phyloP scores from a whole-genome alignment of 2,797 vertebrate species.

The Anguilla pacifica region DNA sequence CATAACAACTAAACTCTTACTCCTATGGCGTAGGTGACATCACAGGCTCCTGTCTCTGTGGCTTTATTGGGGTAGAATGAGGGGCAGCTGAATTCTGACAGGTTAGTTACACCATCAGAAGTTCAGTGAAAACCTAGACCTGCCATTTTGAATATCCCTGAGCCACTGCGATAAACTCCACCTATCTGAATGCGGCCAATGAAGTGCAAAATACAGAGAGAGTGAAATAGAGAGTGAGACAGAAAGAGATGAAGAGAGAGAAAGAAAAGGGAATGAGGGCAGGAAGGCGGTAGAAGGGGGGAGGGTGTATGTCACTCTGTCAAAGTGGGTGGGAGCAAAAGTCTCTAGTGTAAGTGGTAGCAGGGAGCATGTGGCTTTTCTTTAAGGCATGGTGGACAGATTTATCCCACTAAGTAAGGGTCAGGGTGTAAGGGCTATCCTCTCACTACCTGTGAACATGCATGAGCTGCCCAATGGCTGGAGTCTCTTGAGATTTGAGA shows the following conservation, averaged over 20 bases:
- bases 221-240: not conserved
- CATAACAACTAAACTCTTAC: too few species aligned
- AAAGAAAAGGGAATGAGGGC: not conserved
- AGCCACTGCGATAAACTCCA: not conserved
- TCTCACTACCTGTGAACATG: slow-evolving; percentile 29
- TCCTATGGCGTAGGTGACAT: too few species aligned
- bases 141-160: not conserved
- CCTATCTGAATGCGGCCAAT: not conserved
- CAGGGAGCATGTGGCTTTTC: slow-evolving; percentile 29
- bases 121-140: not conserved
- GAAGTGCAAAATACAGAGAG: not conserved
- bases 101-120: too few species aligned
- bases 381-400: slow-evolving; percentile 28
- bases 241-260: not conserved
- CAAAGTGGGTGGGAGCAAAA: not conserved
- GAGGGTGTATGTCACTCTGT: not conserved
- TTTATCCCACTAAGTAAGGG: slow-evolving; percentile 33
- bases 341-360: not conserved
- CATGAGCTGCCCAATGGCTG: slow-evolving; percentile 22
- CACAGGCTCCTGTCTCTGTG: too few species aligned
- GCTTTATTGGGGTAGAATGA: too few species aligned
- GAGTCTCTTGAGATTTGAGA: not conserved
- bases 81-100: too few species aligned
- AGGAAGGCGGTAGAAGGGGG: not conserved
- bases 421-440: slow-evolving; percentile 34